These are phyloP conservation scores for Phrynocephalus vlangalii DNA, from an alignment of 2,797 vertebrate species.

Conservation along the genomic window DNA sequence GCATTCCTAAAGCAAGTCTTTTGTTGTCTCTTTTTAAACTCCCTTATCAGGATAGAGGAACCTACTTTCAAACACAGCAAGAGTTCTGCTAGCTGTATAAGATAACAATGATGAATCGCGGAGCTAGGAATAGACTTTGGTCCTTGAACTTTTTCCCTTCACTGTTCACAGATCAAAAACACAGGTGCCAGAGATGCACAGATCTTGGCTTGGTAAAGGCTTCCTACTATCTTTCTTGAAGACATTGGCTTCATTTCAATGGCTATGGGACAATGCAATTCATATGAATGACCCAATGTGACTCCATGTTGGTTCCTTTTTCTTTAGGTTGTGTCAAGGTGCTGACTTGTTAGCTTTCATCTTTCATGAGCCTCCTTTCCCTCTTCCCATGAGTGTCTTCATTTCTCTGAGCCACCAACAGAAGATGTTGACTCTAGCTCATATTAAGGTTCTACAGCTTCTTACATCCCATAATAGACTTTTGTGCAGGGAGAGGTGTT, in stretches of 20 bases:
- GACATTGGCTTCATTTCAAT: neutral
- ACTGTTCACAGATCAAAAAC: neutral
- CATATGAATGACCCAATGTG: neutral
- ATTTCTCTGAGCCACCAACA: neutral
- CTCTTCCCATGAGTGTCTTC: neutral
- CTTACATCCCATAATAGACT: neutral
- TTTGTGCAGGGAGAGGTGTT: neutral
- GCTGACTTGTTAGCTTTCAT: neutral
- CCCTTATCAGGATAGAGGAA: conserved; percentile 25
- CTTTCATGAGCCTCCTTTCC: neutral
- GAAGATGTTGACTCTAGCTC: neutral
- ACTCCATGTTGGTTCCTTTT: neutral
- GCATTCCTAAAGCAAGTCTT: neutral
- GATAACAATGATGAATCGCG: conserved; percentile 47
- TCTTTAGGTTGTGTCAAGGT: conserved; percentile 10
- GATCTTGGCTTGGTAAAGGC: conserved; percentile 4
- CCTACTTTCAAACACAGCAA: conserved; percentile 38
- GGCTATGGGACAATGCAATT: accelerated
- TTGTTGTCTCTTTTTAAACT: neutral
- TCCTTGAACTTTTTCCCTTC: neutral
- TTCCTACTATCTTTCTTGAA: conserved; percentile 27
- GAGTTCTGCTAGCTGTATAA: neutral
- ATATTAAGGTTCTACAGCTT: neutral
- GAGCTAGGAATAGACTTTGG: accelerated
- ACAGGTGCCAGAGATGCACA: neutral